phyloP scores from a whole-genome alignment of 2,888 invertebrate species.

The Leptothorax acervorum region DNA sequence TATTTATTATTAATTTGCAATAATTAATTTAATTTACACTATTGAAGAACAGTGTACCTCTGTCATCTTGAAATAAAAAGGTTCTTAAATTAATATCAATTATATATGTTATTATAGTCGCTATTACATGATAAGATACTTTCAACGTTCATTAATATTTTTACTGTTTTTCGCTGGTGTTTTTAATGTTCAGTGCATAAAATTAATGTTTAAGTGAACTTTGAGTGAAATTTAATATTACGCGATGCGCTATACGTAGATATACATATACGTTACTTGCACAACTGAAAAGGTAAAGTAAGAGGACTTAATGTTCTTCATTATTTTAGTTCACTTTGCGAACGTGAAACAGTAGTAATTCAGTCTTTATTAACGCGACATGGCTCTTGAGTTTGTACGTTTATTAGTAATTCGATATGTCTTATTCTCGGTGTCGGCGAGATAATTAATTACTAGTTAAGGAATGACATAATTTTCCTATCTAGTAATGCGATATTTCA shows the following conservation, averaged over 20 bases:
- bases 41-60: not conserved
- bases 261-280: not conserved
- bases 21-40: not conserved
- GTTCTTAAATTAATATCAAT: not conserved
- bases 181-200: not conserved
- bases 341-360: slow-evolving; percentile 22
- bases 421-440: not conserved
- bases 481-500: not conserved
- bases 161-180: not conserved
- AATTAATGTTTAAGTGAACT: not conserved
- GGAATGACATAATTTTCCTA: slow-evolving; percentile 20
- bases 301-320: slow-evolving; percentile 17
- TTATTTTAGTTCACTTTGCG: slow-evolving; percentile 24
- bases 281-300: slow-evolving; percentile 8
- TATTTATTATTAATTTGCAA: not conserved
- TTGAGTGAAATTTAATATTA: not conserved
- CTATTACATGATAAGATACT: not conserved
- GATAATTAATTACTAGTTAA: slow-evolving; percentile 28
- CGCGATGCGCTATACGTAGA: not conserved
- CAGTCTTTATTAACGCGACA: slow-evolving; percentile 28
- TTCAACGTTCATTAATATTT: not conserved
- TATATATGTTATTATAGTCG: not conserved
- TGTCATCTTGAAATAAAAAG: not conserved
- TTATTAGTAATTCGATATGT: slow-evolving; percentile 37
- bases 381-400: slow-evolving; percentile 4